These are phyloP conservation scores for Leptoclinus maculatus DNA, from an alignment of 2,797 vertebrate genomes.

Conservation along the genomic window DNA sequence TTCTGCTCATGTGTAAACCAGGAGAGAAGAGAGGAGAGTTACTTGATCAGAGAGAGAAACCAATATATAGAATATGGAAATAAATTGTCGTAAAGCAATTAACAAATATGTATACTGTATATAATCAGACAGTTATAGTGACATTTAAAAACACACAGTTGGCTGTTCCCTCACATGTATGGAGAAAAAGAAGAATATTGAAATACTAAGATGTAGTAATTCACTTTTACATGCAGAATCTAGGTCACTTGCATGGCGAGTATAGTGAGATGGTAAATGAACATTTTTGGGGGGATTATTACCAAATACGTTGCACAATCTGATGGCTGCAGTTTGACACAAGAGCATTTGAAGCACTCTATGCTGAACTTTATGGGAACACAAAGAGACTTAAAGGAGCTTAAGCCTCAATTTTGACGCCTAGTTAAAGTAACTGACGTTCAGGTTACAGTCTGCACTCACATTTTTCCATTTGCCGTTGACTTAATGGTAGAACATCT, in stretches of 20 bases:
- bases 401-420: not conserved
- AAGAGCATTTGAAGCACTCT: not conserved
- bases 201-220: not conserved
- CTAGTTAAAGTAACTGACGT: not conserved
- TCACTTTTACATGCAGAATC: not conserved
- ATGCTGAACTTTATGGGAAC: not conserved
- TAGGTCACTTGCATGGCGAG: not conserved
- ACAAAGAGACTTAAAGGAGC: not conserved
- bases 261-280: not conserved
- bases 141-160: not conserved
- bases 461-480: not conserved
- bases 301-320: not conserved
- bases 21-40: not conserved
- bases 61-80: not conserved
- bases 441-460: not conserved
- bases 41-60: slow-evolving; percentile 12
- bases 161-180: not conserved
- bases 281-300: not conserved
- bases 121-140: not conserved
- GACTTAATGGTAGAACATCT: not conserved
- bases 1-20: not conserved
- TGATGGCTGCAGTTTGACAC: slow-evolving; percentile 1
- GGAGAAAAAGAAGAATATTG: not conserved
- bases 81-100: not conserved
- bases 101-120: not conserved